phyloP scores from a whole-genome alignment of 2,888 invertebrate genomes.

The Eurytoma adleriae region DNA sequence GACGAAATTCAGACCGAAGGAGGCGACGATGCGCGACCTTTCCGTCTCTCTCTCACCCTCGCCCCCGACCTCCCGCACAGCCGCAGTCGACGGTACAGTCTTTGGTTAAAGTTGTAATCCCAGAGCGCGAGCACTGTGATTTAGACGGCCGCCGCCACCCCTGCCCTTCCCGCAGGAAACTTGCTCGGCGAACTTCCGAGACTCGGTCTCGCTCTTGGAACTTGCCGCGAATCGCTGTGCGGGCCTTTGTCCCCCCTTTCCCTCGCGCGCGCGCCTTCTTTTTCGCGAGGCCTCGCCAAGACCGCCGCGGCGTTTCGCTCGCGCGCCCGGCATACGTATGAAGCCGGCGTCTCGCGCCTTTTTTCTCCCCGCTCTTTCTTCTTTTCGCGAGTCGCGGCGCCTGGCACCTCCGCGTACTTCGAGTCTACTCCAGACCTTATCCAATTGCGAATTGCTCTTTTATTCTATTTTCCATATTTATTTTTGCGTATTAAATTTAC shows the following conservation, averaged over 20 bases:
- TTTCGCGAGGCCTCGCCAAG: conserved; percentile 15
- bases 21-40: conserved; percentile 15
- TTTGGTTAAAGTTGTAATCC: conserved; percentile 69
- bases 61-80: not conserved
- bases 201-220: not conserved
- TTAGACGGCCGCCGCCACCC: conserved; percentile 62
- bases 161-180: conserved; percentile 59
- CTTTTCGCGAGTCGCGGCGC: not conserved
- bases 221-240: conserved; percentile 57
- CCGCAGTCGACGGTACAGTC: conserved; percentile 49
- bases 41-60: not conserved
- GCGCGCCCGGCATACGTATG: conserved; percentile 23
- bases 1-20: conserved; percentile 52
- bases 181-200: conserved; percentile 66
- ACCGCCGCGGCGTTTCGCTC: not conserved
- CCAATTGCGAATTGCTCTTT: conserved; percentile 31
- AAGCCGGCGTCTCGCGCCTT: not conserved
- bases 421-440: not conserved
- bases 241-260: conserved; percentile 55
- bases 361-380: not conserved
- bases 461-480: not conserved
- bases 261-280: conserved; percentile 20
- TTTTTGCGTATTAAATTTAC: too few relatives aligned
- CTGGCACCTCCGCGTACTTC: conserved; percentile 24
- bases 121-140: conserved; percentile 65